Base-by-base conservation (phyloP, 2,888 invertebrate species). In the Disparrhopalites patrizii region DNA sequence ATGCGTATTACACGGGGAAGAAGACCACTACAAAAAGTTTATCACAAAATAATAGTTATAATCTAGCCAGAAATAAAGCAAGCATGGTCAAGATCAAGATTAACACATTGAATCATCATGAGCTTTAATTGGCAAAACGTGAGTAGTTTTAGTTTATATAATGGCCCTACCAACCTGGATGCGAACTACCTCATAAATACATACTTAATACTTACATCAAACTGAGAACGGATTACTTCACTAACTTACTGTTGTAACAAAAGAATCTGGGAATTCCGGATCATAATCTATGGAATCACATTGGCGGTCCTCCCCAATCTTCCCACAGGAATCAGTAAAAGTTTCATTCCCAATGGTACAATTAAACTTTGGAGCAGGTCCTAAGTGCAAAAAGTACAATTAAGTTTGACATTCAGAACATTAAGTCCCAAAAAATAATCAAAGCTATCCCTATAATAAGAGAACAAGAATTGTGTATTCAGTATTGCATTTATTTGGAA, bases 1-100 rank as follows among this genome's bases (percentile, higher is more conserved):
- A 65, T 76, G 68, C 13, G 74, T 60, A 31, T 74, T 73, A 60
- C 77, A 77, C 10, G 56, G 55, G 0, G 43, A 77, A 67, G 52
- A 76, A 55, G 23, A 62, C 54, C 77, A 76, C 76, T 75, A 20
- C 66, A 63, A 63, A 7, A 55, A 56, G 30, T 61, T 30, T 51
- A 30, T 25, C 38, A 40, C 3, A 54, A 58, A 54, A 40, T 61
- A 20, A n/a, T n/a, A n/a, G 38, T 15, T 58, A 51, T 58, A 13
- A 33, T 25, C 18, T 33, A 27, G 27, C 38, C 23, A 31, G 36
- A n/a, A n/a, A n/a, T n/a, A n/a, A n/a, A n/a, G n/a, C n/a, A n/a
- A n/a, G n/a, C n/a, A n/a, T 20, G 28, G 20, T 36, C 20, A 51
- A 51, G 15, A 51, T 4, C 51, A 18, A 3, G 27, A 51, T 3